phyloP scores from a whole-genome alignment of 2,113 vertebrate genomes.

The Diphyllodes magnificus region DNA sequence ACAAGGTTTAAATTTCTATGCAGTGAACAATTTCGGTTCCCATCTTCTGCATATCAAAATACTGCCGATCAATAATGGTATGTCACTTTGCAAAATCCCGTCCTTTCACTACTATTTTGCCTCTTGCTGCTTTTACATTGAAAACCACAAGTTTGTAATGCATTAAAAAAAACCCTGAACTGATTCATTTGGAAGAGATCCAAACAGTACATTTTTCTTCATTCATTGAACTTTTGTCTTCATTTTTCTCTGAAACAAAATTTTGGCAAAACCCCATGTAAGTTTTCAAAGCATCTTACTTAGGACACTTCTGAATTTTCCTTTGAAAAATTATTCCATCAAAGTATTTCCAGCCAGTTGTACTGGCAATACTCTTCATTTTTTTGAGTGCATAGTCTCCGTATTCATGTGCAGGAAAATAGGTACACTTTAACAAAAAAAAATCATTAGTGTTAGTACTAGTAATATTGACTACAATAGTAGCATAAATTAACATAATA shows the following conservation, averaged over 20 bases:
- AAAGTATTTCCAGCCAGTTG: background rate
- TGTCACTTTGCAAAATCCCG: background rate
- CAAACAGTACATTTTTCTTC: conserved; percentile 46
- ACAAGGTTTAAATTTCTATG: background rate
- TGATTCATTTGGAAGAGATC: conserved; percentile 11
- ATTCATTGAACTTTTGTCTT: conserved; percentile 27
- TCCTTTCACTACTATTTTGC: background rate
- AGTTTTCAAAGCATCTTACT: conserved; percentile 1
- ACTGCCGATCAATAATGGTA: background rate
- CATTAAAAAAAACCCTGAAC: background rate
- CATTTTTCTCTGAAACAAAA: background rate
- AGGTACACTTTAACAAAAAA: background rate
- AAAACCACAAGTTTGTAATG: background rate
- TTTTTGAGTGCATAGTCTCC: background rate
- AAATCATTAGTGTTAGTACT: background rate
- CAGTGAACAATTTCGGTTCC: background rate
- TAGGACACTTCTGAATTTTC: background rate
- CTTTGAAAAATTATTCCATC: background rate
- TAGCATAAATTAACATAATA: background rate
- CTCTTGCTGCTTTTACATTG: background rate
- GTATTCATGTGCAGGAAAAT: background rate
- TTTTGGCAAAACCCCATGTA: conserved; percentile 17
- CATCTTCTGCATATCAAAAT: background rate
- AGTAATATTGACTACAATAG: background rate
- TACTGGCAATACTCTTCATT: background rate